Percentiles rank a stretch among this genome's conserved stretches.
Conservation (phyloP, 2,797 vertebrate genomes). For the Acanthurus tractus region DNA sequence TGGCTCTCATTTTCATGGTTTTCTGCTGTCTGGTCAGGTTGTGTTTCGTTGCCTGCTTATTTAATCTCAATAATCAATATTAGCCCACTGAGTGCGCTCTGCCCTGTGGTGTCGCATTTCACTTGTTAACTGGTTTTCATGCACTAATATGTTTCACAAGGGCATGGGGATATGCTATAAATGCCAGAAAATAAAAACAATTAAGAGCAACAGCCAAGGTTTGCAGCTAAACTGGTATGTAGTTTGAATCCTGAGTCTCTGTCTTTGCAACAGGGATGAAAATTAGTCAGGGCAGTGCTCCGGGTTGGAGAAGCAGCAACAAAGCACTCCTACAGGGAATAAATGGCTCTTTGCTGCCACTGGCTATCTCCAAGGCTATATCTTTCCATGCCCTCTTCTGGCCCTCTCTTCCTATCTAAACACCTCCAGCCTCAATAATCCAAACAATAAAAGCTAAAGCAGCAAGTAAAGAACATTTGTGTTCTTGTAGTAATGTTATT, state of each 20-base stretch:
- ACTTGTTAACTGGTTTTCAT: constrained; percentile 37
- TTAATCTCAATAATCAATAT: constrained; percentile 43
- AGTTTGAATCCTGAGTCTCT: constrained; percentile 33
- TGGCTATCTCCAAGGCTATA: constrained; percentile 30
- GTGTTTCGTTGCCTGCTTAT: constrained; percentile 24
- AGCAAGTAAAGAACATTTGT: background rate
- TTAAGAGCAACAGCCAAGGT: background rate
- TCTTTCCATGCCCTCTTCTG: constrained; percentile 8
- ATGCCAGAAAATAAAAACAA: constrained; percentile 12
- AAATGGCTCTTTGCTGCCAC: constrained; percentile 19
- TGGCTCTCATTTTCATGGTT: background rate
- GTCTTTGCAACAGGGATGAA: constrained; percentile 32
- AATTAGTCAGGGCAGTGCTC: constrained; percentile 27
- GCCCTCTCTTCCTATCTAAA: constrained; percentile 1
- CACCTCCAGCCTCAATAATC: constrained; percentile 7
- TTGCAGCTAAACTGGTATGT: constrained; percentile 9
- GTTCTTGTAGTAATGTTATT: constrained; percentile 16
- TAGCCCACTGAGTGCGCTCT: constrained; percentile 26
- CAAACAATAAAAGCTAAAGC: background rate
- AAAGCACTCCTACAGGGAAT: constrained; percentile 31
- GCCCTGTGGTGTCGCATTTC: constrained; percentile 47
- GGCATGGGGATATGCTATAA: constrained; percentile 24
- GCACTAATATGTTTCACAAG: constrained; percentile 41
- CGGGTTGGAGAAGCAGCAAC: constrained; percentile 19
- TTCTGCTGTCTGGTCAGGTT: background rate